Evolutionary conservation across 2,113 vertebrate species (phyloP).

Genomic region (Paedocypris sp.): DNA sequence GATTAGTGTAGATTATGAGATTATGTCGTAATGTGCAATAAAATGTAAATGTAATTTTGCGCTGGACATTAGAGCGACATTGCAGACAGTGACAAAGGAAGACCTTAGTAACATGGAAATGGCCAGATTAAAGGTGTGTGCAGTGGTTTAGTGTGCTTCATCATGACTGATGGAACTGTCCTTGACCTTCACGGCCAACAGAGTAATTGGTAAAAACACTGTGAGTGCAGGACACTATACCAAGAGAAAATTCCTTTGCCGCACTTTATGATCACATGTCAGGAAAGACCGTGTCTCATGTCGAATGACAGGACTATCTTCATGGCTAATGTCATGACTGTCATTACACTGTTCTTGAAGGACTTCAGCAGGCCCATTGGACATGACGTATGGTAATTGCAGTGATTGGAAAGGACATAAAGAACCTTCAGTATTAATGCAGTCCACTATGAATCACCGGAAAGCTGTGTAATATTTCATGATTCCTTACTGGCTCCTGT

Average conservation of each 20-base stretch:
- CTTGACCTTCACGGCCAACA: slow-evolving; percentile 4
- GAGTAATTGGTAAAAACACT: slow-evolving; percentile 1
- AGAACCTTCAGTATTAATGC: neutral
- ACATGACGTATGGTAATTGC: neutral
- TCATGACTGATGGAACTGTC: slow-evolving; percentile 4
- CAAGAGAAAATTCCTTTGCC: neutral
- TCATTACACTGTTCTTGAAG: neutral
- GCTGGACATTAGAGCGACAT: neutral
- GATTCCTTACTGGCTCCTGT: too few relatives aligned
- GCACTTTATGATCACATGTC: slow-evolving; percentile 3
- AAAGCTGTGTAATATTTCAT: too few relatives aligned
- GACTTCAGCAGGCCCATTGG: neutral
- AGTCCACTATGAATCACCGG: too few relatives aligned
- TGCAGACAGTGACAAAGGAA: neutral
- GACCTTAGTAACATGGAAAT: neutral
- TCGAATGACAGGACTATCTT: neutral
- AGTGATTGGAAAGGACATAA: neutral
- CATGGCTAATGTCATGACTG: neutral
- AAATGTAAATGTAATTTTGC: slow-evolving; percentile 6
- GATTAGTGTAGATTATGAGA: neutral
- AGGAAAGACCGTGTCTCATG: neutral
- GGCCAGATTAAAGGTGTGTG: slow-evolving; percentile 1
- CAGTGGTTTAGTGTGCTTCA: neutral
- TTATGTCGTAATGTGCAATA: neutral
- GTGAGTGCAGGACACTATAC: neutral